These are phyloP conservation scores for Phaenicophaeus curvirostris DNA, from an alignment of 2,797 vertebrate genomes.

Conservation along the genomic window DNA sequence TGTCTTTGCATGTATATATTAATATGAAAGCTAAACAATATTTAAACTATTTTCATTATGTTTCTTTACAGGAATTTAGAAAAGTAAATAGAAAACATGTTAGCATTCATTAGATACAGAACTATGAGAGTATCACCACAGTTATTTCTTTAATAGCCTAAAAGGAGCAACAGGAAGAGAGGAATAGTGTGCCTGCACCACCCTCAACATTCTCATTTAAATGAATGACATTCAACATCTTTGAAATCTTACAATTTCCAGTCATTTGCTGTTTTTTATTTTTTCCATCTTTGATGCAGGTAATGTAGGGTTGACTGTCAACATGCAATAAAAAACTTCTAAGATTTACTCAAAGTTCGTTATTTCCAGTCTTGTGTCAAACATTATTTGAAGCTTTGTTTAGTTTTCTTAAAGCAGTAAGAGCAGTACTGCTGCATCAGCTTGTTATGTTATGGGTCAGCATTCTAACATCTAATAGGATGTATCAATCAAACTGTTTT, in stretches of 20 bases:
- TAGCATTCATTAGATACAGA: background rate
- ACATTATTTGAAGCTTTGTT: conserved; percentile 44
- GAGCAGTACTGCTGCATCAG: background rate
- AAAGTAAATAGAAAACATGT: background rate
- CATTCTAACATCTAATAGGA: conserved; percentile 25
- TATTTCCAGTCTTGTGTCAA: conserved; percentile 17
- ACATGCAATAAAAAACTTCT: background rate
- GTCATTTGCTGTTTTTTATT: background rate
- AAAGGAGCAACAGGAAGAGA: background rate
- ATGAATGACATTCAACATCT: background rate
- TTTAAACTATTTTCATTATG: background rate
- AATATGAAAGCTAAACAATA: background rate
- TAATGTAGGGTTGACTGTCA: conserved; percentile 7
- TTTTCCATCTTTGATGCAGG: conserved; percentile 8
- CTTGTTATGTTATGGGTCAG: background rate
- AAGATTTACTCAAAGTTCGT: conserved; percentile 57
- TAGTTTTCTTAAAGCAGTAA: conserved; percentile 50
- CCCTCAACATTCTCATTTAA: background rate
- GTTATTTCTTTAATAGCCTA: background rate
- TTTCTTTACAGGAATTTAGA: background rate
- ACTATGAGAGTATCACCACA: background rate
- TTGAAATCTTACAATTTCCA: background rate
- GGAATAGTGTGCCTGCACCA: background rate
- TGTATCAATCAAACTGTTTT: conserved; percentile 25
- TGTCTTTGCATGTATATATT: background rate